These are phyloP conservation scores for Anguilla rostrata DNA, from an alignment of 2,113 vertebrate species.

Conservation along the genomic window DNA sequence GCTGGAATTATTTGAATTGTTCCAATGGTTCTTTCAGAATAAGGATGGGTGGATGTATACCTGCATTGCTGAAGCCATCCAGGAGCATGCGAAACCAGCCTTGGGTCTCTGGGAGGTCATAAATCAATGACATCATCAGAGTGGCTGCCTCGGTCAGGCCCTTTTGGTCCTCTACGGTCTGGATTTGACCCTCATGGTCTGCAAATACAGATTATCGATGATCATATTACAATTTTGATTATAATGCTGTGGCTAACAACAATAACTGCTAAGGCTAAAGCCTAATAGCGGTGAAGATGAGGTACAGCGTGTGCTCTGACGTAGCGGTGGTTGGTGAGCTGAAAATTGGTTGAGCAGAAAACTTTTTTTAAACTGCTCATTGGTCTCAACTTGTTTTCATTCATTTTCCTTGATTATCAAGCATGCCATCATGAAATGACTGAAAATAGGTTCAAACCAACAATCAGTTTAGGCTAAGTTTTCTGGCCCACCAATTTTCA, in stretches of 20 bases:
- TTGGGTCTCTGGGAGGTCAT: not conserved
- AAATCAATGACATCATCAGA: not conserved
- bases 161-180: not conserved
- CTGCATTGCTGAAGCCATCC: conserved; percentile 3
- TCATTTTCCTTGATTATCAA: too few relatives aligned
- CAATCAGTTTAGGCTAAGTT: too few relatives aligned
- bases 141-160: conserved; percentile 4
- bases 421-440: too few relatives aligned
- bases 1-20: not conserved
- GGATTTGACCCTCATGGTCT: not conserved
- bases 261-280: not conserved
- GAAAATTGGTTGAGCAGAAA: too few relatives aligned
- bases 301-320: not conserved
- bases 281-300: not conserved
- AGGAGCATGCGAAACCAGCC: conserved; percentile 16
- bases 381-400: too few relatives aligned
- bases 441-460: too few relatives aligned
- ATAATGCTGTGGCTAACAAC: not conserved
- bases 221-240: not conserved
- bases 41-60: not conserved
- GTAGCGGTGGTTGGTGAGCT: not conserved
- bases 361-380: too few relatives aligned
- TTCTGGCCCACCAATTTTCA: too few relatives aligned
- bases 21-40: not conserved
- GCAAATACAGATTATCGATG: not conserved